These are phyloP conservation scores for Pheosia tremula DNA, from an alignment of 2,888 invertebrate species.

Conservation along the genomic window DNA sequence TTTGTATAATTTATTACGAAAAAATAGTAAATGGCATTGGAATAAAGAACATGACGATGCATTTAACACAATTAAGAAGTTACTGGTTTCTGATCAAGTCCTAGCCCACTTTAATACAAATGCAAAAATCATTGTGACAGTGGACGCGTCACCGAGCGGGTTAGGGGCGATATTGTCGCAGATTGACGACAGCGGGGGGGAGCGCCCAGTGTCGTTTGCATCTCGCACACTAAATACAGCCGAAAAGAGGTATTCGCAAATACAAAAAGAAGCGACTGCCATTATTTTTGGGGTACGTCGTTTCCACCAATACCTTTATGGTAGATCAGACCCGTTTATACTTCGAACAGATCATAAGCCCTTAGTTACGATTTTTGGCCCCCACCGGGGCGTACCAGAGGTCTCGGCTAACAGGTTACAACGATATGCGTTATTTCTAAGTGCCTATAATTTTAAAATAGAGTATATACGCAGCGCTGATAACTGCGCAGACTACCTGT, in stretches of 20 bases:
- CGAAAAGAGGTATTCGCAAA: slow-evolving; percentile 10
- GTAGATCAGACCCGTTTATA: not conserved
- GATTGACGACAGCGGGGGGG: not conserved
- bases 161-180: not conserved
- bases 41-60: slow-evolving; percentile 5
- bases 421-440: not conserved
- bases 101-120: not conserved
- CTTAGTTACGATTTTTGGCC: not conserved
- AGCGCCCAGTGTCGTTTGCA: not conserved
- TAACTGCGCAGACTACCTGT: not conserved
- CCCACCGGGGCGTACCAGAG: not conserved
- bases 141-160: not conserved
- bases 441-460: not conserved
- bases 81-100: slow-evolving; percentile 15
- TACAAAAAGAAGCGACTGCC: slow-evolving; percentile 34
- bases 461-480: not conserved
- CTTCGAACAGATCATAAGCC: slow-evolving; percentile 2
- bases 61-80: slow-evolving; percentile 23
- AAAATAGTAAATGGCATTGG: slow-evolving; percentile 17
- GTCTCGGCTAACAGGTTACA: not conserved
- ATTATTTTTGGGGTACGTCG: slow-evolving; percentile 24
- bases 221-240: not conserved
- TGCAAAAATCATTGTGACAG: not conserved
- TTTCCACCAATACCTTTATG: slow-evolving; percentile 9
- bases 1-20: slow-evolving; percentile 24